phyloP scores from a whole-genome alignment of 2,888 invertebrate genomes.

The Acheta domesticus region DNA sequence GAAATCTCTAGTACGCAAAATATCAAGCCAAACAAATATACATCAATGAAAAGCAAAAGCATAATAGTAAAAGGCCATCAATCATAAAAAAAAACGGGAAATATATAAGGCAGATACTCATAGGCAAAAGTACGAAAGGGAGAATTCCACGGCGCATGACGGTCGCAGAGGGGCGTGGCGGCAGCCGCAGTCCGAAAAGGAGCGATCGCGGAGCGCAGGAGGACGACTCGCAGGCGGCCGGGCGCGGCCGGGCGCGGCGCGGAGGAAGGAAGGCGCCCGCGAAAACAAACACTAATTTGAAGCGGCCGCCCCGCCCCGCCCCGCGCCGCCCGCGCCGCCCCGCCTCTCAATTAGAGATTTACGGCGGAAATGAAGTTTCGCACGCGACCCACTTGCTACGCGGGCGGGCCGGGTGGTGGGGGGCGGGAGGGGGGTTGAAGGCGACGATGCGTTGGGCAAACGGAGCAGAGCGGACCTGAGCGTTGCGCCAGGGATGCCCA shows the following conservation, averaged over 20 bases:
- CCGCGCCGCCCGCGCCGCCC: neutral
- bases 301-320: neutral
- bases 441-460: too few relatives aligned
- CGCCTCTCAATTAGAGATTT: neutral
- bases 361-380: constrained; percentile 2
- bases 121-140: neutral
- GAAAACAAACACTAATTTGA: constrained; percentile 18
- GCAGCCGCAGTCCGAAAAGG: neutral
- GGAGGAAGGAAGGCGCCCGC: neutral
- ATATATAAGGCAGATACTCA: too few relatives aligned
- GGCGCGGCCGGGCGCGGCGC: neutral
- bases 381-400: constrained; percentile 5
- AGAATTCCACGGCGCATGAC: neutral
- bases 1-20: too few relatives aligned
- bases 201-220: neutral
- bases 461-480: too few relatives aligned
- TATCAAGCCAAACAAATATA: too few relatives aligned
- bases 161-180: neutral
- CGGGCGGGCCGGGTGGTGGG: neutral
- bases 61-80: too few relatives aligned
- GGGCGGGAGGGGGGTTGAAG: too few relatives aligned
- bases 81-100: too few relatives aligned
- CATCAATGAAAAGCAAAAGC: too few relatives aligned
- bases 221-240: neutral
- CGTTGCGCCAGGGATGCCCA: too few relatives aligned